Evolutionary conservation across 2,113 vertebrate species (phyloP).

Genomic region (Ammodytes dubius): DNA sequence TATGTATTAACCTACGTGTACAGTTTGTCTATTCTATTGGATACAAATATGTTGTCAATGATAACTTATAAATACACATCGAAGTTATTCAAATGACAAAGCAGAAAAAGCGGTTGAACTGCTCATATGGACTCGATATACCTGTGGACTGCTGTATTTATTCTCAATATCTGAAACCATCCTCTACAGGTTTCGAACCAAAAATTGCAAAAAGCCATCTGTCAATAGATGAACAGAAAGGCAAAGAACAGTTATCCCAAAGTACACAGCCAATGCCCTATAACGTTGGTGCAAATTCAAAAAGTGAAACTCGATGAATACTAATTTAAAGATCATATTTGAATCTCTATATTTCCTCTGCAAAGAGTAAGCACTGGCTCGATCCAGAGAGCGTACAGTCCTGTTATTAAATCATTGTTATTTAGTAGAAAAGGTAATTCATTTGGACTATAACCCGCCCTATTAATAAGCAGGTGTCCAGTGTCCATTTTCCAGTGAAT

Average conservation of each 20-base stretch:
- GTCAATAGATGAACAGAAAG: neutral
- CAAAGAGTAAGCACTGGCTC: neutral
- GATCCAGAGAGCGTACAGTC: neutral
- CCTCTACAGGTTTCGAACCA: neutral
- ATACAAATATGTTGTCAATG: neutral
- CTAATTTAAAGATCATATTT: neutral
- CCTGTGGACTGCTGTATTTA: neutral
- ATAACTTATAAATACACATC: neutral
- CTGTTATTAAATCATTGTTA: constrained; percentile 2
- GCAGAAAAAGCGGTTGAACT: neutral
- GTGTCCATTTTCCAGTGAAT: neutral
- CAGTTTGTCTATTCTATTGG: neutral
- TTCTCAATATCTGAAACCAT: neutral
- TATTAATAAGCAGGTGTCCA: neutral
- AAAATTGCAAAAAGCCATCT: neutral
- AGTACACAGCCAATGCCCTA: neutral
- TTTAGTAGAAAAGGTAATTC: neutral
- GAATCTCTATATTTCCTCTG: neutral
- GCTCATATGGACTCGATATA: neutral
- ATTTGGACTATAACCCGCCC: neutral
- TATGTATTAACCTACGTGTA: neutral
- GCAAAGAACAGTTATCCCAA: neutral
- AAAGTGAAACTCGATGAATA: neutral
- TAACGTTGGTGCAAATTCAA: neutral
- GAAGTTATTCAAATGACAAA: neutral